phyloP scores from a whole-genome alignment of 2,113 vertebrate species.

The Oncorhynchus nerka region DNA sequence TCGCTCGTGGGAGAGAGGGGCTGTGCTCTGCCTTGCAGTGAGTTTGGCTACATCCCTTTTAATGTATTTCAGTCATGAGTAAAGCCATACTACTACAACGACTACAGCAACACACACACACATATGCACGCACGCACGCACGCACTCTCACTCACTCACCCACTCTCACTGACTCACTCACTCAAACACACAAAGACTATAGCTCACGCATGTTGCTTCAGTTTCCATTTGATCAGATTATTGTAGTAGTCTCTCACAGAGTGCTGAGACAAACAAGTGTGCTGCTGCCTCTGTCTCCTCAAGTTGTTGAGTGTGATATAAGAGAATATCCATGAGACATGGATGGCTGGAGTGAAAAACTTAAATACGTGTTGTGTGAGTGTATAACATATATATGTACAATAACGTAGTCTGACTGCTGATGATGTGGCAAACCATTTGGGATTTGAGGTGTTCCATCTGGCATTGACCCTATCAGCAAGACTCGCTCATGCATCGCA shows the following conservation, averaged over 20 bases:
- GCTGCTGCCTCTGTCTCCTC: slow-evolving; percentile 22
- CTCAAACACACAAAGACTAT: too few relatives aligned
- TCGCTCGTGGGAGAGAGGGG: slow-evolving; percentile 13
- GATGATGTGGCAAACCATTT: background rate
- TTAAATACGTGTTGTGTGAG: background rate
- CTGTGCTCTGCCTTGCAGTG: slow-evolving; percentile 33
- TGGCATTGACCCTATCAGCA: slow-evolving; percentile 39
- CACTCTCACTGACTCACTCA: background rate
- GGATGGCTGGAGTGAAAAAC: background rate
- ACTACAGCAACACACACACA: background rate
- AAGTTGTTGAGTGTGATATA: background rate
- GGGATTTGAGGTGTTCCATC: slow-evolving; percentile 28
- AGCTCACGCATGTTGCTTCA: too few relatives aligned
- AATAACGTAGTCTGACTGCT: background rate
- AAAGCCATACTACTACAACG: too few relatives aligned
- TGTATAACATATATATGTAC: too few relatives aligned
- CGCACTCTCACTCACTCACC: background rate
- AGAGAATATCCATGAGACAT: background rate
- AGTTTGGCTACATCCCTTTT: slow-evolving; percentile 56
- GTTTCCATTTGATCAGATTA: too few relatives aligned
- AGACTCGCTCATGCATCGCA: slow-evolving; percentile 43
- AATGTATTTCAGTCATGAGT: slow-evolving; percentile 26
- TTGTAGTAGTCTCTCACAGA: too few relatives aligned
- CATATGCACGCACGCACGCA: background rate
- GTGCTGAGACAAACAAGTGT: slow-evolving; percentile 42